Conservation (phyloP, 2,797 vertebrate species). For the Setipinna tenuifilis region DNA sequence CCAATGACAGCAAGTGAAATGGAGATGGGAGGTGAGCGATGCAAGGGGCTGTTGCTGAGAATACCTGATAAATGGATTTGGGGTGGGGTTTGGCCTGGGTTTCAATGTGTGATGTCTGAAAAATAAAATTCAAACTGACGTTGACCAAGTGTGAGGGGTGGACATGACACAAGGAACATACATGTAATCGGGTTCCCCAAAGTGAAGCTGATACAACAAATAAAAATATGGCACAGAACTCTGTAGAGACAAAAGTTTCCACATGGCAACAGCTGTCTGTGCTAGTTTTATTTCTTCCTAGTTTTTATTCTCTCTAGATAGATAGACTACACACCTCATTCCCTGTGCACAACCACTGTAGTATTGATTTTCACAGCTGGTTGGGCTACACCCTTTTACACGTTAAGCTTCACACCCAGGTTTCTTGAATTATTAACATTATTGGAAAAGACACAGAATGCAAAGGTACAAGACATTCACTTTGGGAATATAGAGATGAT, state of each 20-base stretch:
- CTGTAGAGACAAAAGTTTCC: background rate
- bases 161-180: constrained; percentile 43
- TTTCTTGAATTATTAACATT: background rate
- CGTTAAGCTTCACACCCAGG: background rate
- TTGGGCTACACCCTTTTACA: background rate
- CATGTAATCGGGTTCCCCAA: no score
- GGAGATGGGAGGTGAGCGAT: background rate
- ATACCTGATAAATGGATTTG: constrained; percentile 90
- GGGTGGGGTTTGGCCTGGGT: constrained; percentile 81
- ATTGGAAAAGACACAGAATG: background rate
- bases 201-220: constrained; percentile 14
- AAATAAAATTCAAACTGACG: constrained; percentile 83
- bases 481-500: no score
- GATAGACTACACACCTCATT: background rate
- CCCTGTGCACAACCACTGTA: background rate
- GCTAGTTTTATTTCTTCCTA: background rate
- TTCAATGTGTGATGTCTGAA: constrained; percentile 91
- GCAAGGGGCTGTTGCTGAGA: no score
- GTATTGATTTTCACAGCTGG: constrained; percentile 13
- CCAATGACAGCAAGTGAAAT: background rate
- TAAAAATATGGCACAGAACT: background rate
- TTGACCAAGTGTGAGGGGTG: constrained; percentile 45
- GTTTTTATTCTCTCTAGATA: background rate
- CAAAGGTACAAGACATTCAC: background rate
- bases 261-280: background rate